Conservation (phyloP, 2,888 invertebrate genomes). For the Siphlonurus alternatus region DNA sequence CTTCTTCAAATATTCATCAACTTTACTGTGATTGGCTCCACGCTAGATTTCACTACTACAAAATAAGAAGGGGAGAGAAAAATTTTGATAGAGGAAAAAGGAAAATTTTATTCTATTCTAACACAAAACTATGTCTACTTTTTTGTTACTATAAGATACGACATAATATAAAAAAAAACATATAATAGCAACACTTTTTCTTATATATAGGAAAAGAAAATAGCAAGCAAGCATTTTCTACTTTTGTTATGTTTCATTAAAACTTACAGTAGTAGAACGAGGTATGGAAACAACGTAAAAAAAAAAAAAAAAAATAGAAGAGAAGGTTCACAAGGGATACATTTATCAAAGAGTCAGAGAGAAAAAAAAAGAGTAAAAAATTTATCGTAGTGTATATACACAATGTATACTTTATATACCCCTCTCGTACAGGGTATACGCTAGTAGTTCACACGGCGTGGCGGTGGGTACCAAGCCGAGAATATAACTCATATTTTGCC, state of each 20-base stretch:
- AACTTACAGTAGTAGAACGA: background rate
- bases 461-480: too few species aligned
- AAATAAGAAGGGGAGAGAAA: background rate
- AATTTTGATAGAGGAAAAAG: background rate
- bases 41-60: background rate
- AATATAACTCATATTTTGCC: too few species aligned
- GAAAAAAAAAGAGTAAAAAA: background rate
- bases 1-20: background rate
- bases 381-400: background rate
- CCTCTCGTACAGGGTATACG: too few species aligned
- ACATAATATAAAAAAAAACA: too few species aligned
- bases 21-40: background rate
- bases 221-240: too few species aligned
- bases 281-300: background rate
- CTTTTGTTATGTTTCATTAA: background rate
- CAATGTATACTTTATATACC: too few species aligned
- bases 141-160: too few species aligned
- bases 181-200: too few species aligned
- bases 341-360: background rate
- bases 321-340: background rate
- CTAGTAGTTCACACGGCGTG: too few species aligned
- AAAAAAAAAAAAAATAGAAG: too few species aligned
- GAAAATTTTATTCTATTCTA: background rate
- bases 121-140: too few species aligned
- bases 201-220: too few species aligned